Conservation (phyloP, 2,113 vertebrate genomes). For the Seriola rivoliana region DNA sequence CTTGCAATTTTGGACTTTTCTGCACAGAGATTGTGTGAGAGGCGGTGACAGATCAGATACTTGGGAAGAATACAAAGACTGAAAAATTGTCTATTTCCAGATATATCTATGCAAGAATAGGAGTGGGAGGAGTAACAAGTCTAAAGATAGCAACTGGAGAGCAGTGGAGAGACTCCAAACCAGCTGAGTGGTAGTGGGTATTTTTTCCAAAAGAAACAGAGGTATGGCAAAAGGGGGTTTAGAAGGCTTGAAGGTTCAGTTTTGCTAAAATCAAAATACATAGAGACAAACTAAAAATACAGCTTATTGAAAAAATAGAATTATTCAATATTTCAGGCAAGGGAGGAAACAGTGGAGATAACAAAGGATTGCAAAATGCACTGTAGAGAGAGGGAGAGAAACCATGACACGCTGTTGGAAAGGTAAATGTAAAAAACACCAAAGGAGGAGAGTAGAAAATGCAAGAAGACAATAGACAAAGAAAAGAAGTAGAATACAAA, state of each 20-base stretch:
- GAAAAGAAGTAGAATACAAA: neutral
- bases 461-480: neutral
- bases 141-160: slow-evolving; percentile 60
- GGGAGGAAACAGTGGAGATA: neutral
- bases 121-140: slow-evolving; percentile 47
- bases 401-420: neutral
- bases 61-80: slow-evolving; percentile 8
- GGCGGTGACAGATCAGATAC: neutral
- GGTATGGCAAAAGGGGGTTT: neutral
- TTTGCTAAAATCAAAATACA: slow-evolving; percentile 1
- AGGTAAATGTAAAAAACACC: neutral
- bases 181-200: slow-evolving; percentile 6
- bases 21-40: neutral
- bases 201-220: slow-evolving; percentile 11
- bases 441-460: neutral
- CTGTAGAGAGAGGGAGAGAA: neutral
- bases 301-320: neutral
- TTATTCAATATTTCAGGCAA: neutral
- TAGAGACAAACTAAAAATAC: neutral
- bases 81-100: slow-evolving; percentile 56
- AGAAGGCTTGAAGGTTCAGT: neutral
- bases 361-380: neutral
- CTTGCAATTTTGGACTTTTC: neutral
- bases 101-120: slow-evolving; percentile 73
- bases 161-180: slow-evolving; percentile 33